Evolutionary conservation across 23 tunicate genomes (phyloP).

Genomic region (Trididemnum clinides): DNA sequence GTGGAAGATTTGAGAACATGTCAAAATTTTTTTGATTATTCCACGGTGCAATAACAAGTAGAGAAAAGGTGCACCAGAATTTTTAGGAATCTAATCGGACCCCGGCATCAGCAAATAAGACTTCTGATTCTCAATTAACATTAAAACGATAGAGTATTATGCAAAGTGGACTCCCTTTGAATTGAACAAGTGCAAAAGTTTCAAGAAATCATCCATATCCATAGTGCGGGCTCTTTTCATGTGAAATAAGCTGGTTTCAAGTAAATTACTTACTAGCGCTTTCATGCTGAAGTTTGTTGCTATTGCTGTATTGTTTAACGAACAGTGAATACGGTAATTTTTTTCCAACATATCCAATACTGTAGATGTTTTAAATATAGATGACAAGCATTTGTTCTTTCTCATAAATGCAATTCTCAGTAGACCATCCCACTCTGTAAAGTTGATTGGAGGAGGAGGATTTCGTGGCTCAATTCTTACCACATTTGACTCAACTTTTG

Average conservation of each 20-base stretch:
- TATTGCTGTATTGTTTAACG: conserved; percentile 55
- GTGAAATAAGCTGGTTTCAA: conserved; percentile 41
- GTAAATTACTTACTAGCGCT: conserved; percentile 20
- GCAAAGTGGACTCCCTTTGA: conserved; percentile 88
- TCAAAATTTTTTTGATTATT: no score
- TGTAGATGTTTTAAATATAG: conserved; percentile 48
- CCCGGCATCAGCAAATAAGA: no score
- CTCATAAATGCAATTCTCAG: conserved; percentile 84
- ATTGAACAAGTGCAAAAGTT: conserved; percentile 72
- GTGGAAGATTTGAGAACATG: no score
- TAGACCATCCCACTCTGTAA: conserved; percentile 96
- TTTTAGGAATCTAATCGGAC: no score
- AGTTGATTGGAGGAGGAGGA: conserved; percentile 95
- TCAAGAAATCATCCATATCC: conserved; percentile 90
- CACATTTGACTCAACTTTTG: conserved; percentile 98
- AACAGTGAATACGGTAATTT: conserved; percentile 84
- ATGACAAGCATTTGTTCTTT: conserved; percentile 82
- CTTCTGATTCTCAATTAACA: no score
- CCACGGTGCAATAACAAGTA: no score
- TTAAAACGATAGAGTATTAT: no score
- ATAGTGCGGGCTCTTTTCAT: conserved; percentile 77
- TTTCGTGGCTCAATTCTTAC: conserved; percentile 94
- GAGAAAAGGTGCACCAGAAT: no score
- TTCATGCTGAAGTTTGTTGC: conserved; percentile 72
- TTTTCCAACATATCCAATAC: conserved; percentile 80